These are phyloP conservation scores for Syrista parreyssii DNA, from an alignment of 2,888 invertebrate genomes.

Conservation along the genomic window DNA sequence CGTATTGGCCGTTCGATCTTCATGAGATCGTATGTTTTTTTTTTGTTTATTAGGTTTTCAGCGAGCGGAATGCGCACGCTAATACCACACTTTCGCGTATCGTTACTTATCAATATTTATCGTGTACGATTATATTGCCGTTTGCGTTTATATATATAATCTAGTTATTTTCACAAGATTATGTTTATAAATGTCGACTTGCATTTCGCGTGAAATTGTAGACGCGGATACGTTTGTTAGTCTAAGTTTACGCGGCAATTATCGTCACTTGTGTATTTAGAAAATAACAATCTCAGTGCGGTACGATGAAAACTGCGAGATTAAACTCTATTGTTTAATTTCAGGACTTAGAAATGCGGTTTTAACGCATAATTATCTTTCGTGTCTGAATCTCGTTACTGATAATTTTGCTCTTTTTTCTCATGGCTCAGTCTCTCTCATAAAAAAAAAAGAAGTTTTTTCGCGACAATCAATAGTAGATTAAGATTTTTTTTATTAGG, in stretches of 20 bases:
- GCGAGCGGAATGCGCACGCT: not conserved
- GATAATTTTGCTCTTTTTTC: not conserved
- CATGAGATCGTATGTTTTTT: not conserved
- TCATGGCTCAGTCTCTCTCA: not conserved
- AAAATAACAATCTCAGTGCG: not conserved
- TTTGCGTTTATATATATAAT: not conserved
- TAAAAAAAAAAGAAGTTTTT: not conserved
- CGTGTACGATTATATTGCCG: not conserved
- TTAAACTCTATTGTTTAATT: not conserved
- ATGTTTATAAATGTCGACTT: not conserved
- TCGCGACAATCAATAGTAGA: not conserved
- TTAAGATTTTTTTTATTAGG: not conserved
- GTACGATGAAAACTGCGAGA: not conserved
- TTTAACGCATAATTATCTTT: not conserved
- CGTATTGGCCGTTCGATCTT: not conserved
- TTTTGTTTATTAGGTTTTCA: not conserved
- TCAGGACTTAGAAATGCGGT: not conserved
- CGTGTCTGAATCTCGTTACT: not conserved
- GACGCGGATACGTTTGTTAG: not conserved
- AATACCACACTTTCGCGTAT: not conserved
- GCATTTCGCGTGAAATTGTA: not conserved
- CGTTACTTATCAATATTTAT: not conserved
- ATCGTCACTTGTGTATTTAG: not conserved
- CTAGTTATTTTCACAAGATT: not conserved
- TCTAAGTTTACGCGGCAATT: not conserved